Evolutionary conservation across 2,797 vertebrate genomes (phyloP).

Genomic region (Betta splendens): DNA sequence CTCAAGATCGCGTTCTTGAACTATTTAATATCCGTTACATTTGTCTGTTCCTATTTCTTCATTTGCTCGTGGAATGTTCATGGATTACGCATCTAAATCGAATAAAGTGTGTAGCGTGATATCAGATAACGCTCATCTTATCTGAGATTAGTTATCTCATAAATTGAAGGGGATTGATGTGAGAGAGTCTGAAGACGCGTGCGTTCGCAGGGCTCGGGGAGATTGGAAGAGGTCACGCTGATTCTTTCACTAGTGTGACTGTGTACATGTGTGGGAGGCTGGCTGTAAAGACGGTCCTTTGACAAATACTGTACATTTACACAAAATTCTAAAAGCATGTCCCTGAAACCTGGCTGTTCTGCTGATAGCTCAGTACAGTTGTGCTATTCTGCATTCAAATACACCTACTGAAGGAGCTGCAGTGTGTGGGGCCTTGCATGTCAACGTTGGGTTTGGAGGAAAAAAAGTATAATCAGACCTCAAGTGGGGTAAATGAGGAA

Average conservation of each 20-base stretch:
- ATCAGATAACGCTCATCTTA: constrained; percentile 25
- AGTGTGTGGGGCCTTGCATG: too few relatives aligned
- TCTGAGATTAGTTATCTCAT: constrained; percentile 50
- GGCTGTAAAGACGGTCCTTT: not conserved
- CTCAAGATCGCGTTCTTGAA: constrained; percentile 31
- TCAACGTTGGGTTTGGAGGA: too few relatives aligned
- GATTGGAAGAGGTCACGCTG: constrained; percentile 20
- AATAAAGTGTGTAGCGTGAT: constrained; percentile 21
- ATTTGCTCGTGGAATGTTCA: constrained; percentile 40
- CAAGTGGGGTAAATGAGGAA: too few relatives aligned
- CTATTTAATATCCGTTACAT: constrained; percentile 19
- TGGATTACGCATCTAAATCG: constrained; percentile 45
- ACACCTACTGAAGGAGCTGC: not conserved
- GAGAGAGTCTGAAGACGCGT: constrained; percentile 18
- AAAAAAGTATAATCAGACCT: too few relatives aligned
- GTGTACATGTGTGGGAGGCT: not conserved
- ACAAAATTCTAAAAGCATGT: too few relatives aligned
- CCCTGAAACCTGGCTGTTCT: not conserved
- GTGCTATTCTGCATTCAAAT: not conserved
- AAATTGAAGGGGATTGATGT: constrained; percentile 44
- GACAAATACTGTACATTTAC: too few relatives aligned
- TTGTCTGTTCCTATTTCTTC: constrained; percentile 26
- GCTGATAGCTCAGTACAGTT: not conserved
- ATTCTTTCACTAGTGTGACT: constrained; percentile 10
- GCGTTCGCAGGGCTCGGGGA: constrained; percentile 26